Evolutionary conservation across 2,888 invertebrate genomes (phyloP), one percentile per base, ranked within the genome.

Genomic region (Brenthis hecate): DNA sequence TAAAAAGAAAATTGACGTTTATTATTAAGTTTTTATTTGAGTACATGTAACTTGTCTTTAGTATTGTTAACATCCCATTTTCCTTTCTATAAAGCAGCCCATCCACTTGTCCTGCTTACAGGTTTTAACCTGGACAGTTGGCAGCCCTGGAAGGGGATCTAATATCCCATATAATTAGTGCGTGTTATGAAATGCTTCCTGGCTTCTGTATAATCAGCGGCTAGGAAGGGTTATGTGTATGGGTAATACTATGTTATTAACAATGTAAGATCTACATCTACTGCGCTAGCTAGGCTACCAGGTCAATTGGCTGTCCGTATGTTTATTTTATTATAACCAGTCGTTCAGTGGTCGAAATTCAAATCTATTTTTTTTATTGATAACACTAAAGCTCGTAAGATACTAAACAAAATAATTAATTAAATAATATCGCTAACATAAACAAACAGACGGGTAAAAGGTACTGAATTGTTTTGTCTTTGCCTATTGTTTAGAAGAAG

Each of bases 151-250:
- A 16, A 62, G 43, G 36, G 71, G 58, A 71, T 71, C 65, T 71
- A 69, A 69, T 66, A 71, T 69, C 66, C 69, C 69, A 71, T 69
- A 66, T 69, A 71, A 71, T 71, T 71, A 71, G 69, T 71, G 60
- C 56, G 72, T 71, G 69, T 74, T 74, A 74, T 69, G 73, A 74
- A 74, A 74, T 62, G 60, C 67, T 69, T 72, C 68, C 69, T 58
- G 60, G 72, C 73, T 74, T 71, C 72, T 74, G 69, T 74, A 54
- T 71, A 69, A 74, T 74, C 69, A 73, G 62, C 65, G 36, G 55
- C 66, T 53, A 68, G 69, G 69, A 64, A 68, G 62, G 63, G 63
- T 68, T 71, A 65, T 71, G 66, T 71, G 71, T 62, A 50, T 55
- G 55, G 16, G 47, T 71, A 68, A 71, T 71, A 66, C 51, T 54